Evolutionary conservation across 2,113 vertebrate species (phyloP), one percentile per base, ranked within the genome.

Genomic region (Larimichthys polyactis): DNA sequence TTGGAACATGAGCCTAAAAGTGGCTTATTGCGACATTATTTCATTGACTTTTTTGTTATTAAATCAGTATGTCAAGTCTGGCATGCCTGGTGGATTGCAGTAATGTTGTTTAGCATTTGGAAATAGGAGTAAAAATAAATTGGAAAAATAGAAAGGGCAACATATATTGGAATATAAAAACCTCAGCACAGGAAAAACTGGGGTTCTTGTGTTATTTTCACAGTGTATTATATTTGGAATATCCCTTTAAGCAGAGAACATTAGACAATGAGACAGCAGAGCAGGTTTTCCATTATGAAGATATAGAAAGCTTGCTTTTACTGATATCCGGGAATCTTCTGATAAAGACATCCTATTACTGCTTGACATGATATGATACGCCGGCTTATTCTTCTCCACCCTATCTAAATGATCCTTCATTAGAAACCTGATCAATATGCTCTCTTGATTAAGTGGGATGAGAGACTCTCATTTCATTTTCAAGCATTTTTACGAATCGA

Each of bases 401-500:
- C 85, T 93, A 95, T 95, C 93, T 94, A 90, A 94, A 95, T 90
- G 90, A 91, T 91, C 90, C 92, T 92, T 95, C 92, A 94, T 95
- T 95, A 94, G 90, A 87, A 86, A 86, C 90, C 87, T 92, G 94
- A 96, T 97, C 96, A 96, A 96, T 96, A 96, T 90, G 93, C 96
- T 94, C 94, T 88, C 95, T 95, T 96, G 96, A 97, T 96, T 96
- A 97, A 97, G 96, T 95, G 93, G 93, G 89, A 90, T 87, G 94
- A 95, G 95, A 96, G 95, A 96, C 94, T 95, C 95, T 95, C 95
- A 95, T 97, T 98, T 98, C 94, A 97, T 97, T 97, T 99, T 96
- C 96, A 94, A 94, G 95, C 96, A 96, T 98, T 97, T 97, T 93
- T 91, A 95, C 95, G 91, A 96, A 98, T 99, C 97, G 95, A 98